Percentiles rank a stretch among this genome's conserved stretches.
phyloP scores from a whole-genome alignment of 2,113 vertebrate genomes.

The Rhea americana region DNA sequence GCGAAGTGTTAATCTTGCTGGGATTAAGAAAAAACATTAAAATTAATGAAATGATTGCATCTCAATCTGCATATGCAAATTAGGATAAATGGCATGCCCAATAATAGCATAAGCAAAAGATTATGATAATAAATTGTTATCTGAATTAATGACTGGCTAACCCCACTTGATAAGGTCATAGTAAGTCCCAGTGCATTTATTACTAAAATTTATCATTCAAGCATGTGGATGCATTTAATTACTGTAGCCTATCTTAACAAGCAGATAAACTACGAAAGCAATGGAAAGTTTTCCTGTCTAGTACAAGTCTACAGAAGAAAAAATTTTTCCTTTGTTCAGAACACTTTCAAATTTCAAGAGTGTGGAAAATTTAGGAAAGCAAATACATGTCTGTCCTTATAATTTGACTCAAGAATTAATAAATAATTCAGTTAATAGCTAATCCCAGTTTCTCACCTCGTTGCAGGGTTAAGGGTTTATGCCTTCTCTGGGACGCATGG shows the following conservation, averaged over 20 bases:
- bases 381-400: background rate
- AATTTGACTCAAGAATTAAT: background rate
- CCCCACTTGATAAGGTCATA: constrained; percentile 69
- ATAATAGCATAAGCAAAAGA: constrained; percentile 53
- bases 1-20: constrained; percentile 49
- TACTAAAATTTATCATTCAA: constrained; percentile 63
- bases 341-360: background rate
- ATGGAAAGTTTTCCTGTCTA: background rate
- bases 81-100: constrained; percentile 31
- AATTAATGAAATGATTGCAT: constrained; percentile 70
- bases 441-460: background rate
- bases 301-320: background rate
- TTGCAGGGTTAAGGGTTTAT: background rate
- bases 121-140: constrained; percentile 71
- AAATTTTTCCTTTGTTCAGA: background rate
- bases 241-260: constrained; percentile 52
- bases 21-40: constrained; percentile 68
- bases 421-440: background rate
- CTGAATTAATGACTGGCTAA: constrained; percentile 74
- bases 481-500: background rate
- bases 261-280: constrained; percentile 26
- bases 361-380: background rate
- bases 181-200: constrained; percentile 38
- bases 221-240: constrained; percentile 50
- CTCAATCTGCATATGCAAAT: constrained; percentile 71